phyloP scores from a whole-genome alignment of 2,888 invertebrate species.

The Drosophila austrosaltans region DNA sequence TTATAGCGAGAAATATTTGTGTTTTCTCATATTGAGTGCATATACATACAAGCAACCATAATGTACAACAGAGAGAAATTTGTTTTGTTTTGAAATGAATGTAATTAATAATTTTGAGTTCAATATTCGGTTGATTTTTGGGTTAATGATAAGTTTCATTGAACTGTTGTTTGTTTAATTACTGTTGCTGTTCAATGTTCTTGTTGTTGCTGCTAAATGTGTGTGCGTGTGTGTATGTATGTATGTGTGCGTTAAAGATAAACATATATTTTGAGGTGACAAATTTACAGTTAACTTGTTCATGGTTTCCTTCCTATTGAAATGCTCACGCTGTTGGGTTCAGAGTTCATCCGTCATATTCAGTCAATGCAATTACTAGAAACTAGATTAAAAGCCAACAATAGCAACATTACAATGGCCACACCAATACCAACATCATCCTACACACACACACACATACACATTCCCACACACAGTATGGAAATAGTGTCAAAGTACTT shows the following conservation, averaged over 20 bases:
- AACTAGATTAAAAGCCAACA: slow-evolving; percentile 75
- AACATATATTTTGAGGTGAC: neutral
- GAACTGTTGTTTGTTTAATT: slow-evolving; percentile 56
- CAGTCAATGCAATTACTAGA: slow-evolving; percentile 73
- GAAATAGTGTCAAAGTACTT: slow-evolving; percentile 77
- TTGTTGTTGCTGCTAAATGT: slow-evolving; percentile 43
- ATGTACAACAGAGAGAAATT: neutral
- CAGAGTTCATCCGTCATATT: slow-evolving; percentile 62
- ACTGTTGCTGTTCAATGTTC: slow-evolving; percentile 39
- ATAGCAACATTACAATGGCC: slow-evolving; percentile 56
- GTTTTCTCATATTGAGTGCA: neutral
- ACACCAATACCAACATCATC: slow-evolving; percentile 14
- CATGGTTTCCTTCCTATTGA: slow-evolving; percentile 34
- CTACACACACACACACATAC: neutral
- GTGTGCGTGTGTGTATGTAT: slow-evolving; percentile 17
- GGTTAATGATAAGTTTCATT: slow-evolving; percentile 35
- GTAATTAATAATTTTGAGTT: slow-evolving; percentile 1
- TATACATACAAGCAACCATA: neutral
- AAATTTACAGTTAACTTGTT: slow-evolving; percentile 35
- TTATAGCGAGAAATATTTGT: neutral
- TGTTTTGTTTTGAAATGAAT: slow-evolving; percentile 5
- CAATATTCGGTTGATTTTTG: slow-evolving; percentile 9
- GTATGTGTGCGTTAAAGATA: slow-evolving; percentile 14
- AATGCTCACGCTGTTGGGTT: slow-evolving; percentile 42
- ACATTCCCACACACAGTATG: slow-evolving; percentile 32